Evolutionary conservation across 2,888 invertebrate species (phyloP), one percentile per base, ranked within the genome.

Genomic region (Ophioninae sp.): DNA sequence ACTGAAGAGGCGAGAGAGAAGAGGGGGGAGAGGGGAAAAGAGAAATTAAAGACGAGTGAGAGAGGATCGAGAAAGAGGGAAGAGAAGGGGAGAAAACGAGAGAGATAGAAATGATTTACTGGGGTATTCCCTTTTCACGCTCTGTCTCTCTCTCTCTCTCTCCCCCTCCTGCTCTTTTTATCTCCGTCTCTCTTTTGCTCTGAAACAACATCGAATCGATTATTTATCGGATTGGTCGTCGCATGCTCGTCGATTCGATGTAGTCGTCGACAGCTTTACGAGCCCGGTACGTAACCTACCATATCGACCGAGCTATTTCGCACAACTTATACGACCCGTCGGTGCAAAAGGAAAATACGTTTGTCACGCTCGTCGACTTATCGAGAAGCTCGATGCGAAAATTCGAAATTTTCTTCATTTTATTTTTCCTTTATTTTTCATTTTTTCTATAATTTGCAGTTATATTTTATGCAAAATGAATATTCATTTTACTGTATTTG

Each of bases 191-290:
- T 73, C 73, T 63, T 23, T 72, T 59, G 39, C 61, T 73, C 63
- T 51, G 30, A 20, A 17, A 73, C 78, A 64, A 81, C 63, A 61
- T 74, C 64, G 74, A 81, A 81, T 81, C 81, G 76, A 79, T 82
- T 78, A 78, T 82, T 79, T 74, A 82, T 82, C 81, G 81, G 81
- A 81, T 81, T 81, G 81, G 76, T 81, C 80, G 75, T 69, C 65
- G 64, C 69, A 56, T 77, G 58, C 71, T 71, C 81, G 76, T 81
- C 81, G 76, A 81, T 81, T 81, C 81, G 81, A 81, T 76, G 76
- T 76, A 76, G 71, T 51, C 81, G 81, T 81, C 71, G 81, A 81
- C 81, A 81, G 76, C 71, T 76, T 81, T 81, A 81, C 76, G 81
- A 81, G 76, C 23, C 58, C 51, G 20, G 75, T 64, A 64, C 59